These are phyloP conservation scores for Spodoptera exigua DNA, from an alignment of 2,888 invertebrate genomes.

Conservation along the genomic window DNA sequence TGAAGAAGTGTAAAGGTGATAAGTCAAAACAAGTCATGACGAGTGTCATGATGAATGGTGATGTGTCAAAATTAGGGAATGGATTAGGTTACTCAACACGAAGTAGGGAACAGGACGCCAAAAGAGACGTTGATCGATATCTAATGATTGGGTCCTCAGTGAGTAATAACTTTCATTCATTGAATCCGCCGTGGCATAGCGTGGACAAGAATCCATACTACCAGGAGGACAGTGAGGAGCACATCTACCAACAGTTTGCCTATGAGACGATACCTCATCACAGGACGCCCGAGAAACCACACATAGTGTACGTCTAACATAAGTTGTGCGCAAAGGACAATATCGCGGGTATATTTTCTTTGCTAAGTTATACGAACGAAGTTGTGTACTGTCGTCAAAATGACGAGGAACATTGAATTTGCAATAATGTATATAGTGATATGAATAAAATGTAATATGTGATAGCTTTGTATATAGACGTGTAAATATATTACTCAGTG, in stretches of 20 bases:
- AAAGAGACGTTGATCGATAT: slow-evolving; percentile 86
- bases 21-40: slow-evolving; percentile 88
- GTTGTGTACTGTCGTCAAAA: slow-evolving; percentile 73
- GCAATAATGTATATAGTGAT: slow-evolving; percentile 89
- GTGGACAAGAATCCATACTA: slow-evolving; percentile 86
- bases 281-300: slow-evolving; percentile 88
- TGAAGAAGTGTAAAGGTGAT: slow-evolving; percentile 87
- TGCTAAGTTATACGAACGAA: slow-evolving; percentile 74
- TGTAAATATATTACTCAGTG: slow-evolving; percentile 83
- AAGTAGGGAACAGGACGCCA: slow-evolving; percentile 83
- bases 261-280: slow-evolving; percentile 88
- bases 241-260: slow-evolving; percentile 87
- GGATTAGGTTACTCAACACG: slow-evolving; percentile 86
- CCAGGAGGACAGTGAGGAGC: slow-evolving; percentile 86
- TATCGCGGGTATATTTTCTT: slow-evolving; percentile 77
- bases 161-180: slow-evolving; percentile 86
- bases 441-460: slow-evolving; percentile 87
- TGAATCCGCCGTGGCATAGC: slow-evolving; percentile 87
- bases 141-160: slow-evolving; percentile 87
- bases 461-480: slow-evolving; percentile 88
- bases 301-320: slow-evolving; percentile 90
- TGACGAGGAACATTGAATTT: slow-evolving; percentile 76
- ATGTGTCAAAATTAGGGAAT: slow-evolving; percentile 86
- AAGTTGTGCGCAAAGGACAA: slow-evolving; percentile 82
- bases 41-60: slow-evolving; percentile 87